Percentiles rank a stretch among this genome's conserved stretches.
These are phyloP conservation scores for Plagodis pulveraria DNA, from an alignment of 2,888 invertebrate genomes.

Conservation along the genomic window DNA sequence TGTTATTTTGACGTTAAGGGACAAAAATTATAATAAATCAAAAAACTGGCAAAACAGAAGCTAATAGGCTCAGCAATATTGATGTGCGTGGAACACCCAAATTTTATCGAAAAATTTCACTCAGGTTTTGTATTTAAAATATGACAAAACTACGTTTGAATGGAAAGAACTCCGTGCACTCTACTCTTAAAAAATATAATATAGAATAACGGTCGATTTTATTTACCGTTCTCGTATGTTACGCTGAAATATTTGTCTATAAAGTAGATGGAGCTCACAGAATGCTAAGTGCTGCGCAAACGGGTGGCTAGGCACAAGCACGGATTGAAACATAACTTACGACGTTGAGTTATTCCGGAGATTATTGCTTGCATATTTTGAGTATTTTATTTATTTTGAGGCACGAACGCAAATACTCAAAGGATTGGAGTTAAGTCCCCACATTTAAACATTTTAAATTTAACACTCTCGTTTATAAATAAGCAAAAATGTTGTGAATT, in stretches of 20 bases:
- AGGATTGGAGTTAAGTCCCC: too few relatives aligned
- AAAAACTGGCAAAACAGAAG: too few relatives aligned
- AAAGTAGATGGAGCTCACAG: conserved; percentile 60
- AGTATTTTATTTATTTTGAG: background rate
- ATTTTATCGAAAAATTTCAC: too few relatives aligned
- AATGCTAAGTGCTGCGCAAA: conserved; percentile 65
- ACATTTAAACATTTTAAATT: background rate
- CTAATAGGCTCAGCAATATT: too few relatives aligned
- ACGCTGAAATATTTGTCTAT: conserved; percentile 68
- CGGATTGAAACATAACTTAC: conserved; percentile 51
- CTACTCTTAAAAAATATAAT: too few relatives aligned
- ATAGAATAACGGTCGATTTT: conserved; percentile 53
- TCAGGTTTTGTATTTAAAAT: too few relatives aligned
- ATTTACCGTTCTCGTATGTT: conserved; percentile 58
- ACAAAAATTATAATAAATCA: too few relatives aligned
- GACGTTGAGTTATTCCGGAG: conserved; percentile 33
- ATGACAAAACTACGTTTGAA: too few relatives aligned
- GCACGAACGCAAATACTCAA: background rate
- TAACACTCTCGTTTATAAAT: background rate
- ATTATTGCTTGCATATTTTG: conserved; percentile 19
- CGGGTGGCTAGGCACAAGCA: conserved; percentile 48
- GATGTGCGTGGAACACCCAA: too few relatives aligned
- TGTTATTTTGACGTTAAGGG: too few relatives aligned
- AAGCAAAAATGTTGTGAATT: too few relatives aligned
- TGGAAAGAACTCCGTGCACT: too few relatives aligned